Evolutionary conservation across 2,797 vertebrate species (phyloP), one percentile per base, ranked within the genome.

Genomic region (Sebastes matsubarae): DNA sequence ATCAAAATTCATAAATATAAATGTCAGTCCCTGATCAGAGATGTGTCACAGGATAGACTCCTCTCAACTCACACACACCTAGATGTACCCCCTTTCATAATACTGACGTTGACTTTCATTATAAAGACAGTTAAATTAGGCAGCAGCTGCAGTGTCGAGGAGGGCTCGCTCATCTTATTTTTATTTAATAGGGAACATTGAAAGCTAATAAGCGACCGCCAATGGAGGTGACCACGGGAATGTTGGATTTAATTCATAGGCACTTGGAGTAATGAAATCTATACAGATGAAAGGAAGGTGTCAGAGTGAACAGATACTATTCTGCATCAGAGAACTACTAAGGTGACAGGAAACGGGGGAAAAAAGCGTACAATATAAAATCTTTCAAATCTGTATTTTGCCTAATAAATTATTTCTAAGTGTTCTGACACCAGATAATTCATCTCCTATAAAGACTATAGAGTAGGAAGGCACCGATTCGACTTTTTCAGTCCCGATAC

Each of bases 11-110:
- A 91, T 89, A 88, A 96, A 96, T 95, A 96, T 78, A 91, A 86
- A 96, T 96, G 96, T 96, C 96, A 96, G 93, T 90, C 89, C 89
- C 90, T 95, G 93, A 94, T 94, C 93, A 92, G 91, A 95, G 90
- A 90, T 91, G 92, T 87, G 83, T 88, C 77, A 59, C 36, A 38
- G 65, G 92, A 90, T 72, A 86, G 88, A 83, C 91, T 75, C n/a
- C 93, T 93, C 69, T 80, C 86, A 89, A 82, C 77, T 84, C 27
- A 55, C 32, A 60, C 52, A 46, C 64, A 54, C 0, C 2, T 72
- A 89, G 88, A 87, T 87, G 67, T 2, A 79, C 50, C 32, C 29
- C 24, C 50, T 75, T 89, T 84, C 84, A 87, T 91, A 86, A 91
- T 68, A 64, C 68, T 54, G 75, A 87, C 61, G 68, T 84, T 85